Evolutionary conservation across 2,113 vertebrate species (phyloP).

Genomic region (Coreoperca whiteheadi): DNA sequence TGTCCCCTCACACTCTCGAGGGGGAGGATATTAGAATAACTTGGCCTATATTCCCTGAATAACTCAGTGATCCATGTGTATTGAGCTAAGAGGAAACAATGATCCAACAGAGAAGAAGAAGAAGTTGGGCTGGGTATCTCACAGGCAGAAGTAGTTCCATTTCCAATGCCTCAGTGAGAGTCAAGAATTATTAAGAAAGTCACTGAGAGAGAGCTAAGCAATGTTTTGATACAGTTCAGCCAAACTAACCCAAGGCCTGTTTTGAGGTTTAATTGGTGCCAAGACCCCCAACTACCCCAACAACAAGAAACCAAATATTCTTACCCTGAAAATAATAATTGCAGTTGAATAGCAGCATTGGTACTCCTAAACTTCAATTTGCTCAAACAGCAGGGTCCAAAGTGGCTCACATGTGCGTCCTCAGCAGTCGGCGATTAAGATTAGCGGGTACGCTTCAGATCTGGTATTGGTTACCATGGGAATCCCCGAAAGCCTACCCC

Average conservation of each 20-base stretch:
- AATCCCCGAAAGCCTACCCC: slow-evolving; percentile 21
- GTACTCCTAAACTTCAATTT: slow-evolving; percentile 37
- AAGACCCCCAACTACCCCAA: neutral
- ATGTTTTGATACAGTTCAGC: neutral
- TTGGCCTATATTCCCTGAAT: slow-evolving; percentile 74
- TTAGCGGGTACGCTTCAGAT: slow-evolving; percentile 32
- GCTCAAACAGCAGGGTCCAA: slow-evolving; percentile 31
- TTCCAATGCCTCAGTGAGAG: slow-evolving; percentile 7
- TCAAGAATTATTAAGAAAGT: neutral
- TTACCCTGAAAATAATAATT: neutral
- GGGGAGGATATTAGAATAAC: slow-evolving; percentile 73
- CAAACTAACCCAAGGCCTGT: neutral
- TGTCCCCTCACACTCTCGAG: slow-evolving; percentile 59
- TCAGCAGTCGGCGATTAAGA: slow-evolving; percentile 43
- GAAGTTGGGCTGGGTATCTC: slow-evolving; percentile 8
- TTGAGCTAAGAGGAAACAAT: slow-evolving; percentile 62
- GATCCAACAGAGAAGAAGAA: slow-evolving; percentile 41
- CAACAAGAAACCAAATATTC: neutral
- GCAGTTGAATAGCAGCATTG: neutral
- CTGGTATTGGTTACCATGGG: slow-evolving; percentile 58
- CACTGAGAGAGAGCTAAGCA: neutral
- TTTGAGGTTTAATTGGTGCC: neutral
- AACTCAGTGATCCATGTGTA: slow-evolving; percentile 60
- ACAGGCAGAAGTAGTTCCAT: slow-evolving; percentile 22
- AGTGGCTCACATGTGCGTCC: slow-evolving; percentile 22